Conservation (phyloP, 2,797 vertebrate genomes). For the Cyprinodon diabolis region DNA sequence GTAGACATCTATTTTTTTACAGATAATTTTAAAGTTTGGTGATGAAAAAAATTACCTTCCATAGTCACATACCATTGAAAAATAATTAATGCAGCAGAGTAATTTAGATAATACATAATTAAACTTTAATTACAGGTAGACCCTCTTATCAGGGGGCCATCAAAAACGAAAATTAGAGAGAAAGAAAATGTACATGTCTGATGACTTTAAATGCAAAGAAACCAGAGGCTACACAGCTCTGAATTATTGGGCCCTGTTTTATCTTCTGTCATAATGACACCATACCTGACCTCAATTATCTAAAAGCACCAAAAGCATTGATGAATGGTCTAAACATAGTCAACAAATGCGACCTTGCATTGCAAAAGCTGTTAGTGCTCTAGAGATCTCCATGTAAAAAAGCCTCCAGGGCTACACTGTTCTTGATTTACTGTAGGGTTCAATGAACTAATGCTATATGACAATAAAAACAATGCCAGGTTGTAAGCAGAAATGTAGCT, state of each 20-base stretch:
- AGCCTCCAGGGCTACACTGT: conserved; percentile 17
- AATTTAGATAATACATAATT: not conserved
- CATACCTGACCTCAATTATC: conserved; percentile 56
- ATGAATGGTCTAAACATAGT: conserved; percentile 45
- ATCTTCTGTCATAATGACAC: conserved; percentile 47
- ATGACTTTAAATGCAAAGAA: not conserved
- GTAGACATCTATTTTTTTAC: not conserved
- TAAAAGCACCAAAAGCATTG: conserved; percentile 58
- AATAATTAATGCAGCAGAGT: not conserved
- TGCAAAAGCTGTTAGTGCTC: conserved; percentile 49
- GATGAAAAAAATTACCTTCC: not conserved
- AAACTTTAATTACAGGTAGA: not conserved
- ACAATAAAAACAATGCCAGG: conserved; percentile 46
- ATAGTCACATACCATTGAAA: not conserved
- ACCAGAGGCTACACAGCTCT: not conserved
- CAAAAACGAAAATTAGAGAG: not conserved
- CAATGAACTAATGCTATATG: conserved; percentile 67
- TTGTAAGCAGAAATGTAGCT: conserved; percentile 30
- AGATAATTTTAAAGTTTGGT: not conserved
- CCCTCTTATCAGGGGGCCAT: not conserved
- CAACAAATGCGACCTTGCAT: conserved; percentile 38
- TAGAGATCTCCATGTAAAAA: conserved; percentile 47
- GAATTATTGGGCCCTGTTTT: conserved; percentile 12
- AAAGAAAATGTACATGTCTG: not conserved
- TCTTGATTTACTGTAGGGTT: conserved; percentile 35